Evolutionary conservation across 2,888 invertebrate species (phyloP), one percentile per base, ranked within the genome.

Genomic region (Brenthis hecate): DNA sequence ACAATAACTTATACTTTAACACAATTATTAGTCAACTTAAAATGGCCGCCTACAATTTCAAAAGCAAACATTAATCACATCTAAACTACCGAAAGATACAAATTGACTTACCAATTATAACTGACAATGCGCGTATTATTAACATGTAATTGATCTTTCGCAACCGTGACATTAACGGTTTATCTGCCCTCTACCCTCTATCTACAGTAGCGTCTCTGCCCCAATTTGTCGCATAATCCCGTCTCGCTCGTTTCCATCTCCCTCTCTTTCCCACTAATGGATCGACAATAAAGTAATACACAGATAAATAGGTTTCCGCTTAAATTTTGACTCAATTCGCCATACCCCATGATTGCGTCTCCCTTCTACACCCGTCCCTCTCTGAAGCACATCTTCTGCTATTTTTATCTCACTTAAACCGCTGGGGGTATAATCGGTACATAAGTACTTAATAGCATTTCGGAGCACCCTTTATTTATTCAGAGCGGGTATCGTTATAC

Each of bases 361-460:
- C 85, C 87, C 90, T 89, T 90, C 89, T 85, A 62, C 73, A 58
- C 69, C 57, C 50, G 28, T 16, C 32, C 32, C n/a, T 3, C 16
- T 23, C 16, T 16, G 16, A 36, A 50, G 51, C 61, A 76, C 70
- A 28, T 85, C 87, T 77, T 86, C 73, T 72, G 90, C 80, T 69
- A 69, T 72, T 23, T 28, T 65, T 56, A 69, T 82, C 79, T 75
- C 76, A 80, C 78, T 84, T 86, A 85, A 88, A 86, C 87, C 84
- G 77, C 78, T 77, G 86, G 89, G 87, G 81, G 86, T 83, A 87
- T 88, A 89, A 91, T 89, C 86, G 89, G 88, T 86, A 92, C 84
- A 92, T 92, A 92, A 92, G 92, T 85, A 85, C 91, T 92, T 92
- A 92, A 92, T 92, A 91, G 91, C 83, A 88, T 92, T 91, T 89